Evolutionary conservation across 2,797 vertebrate genomes (phyloP), one percentile per base, ranked within the genome.

Genomic region (Hydrophis major): DNA sequence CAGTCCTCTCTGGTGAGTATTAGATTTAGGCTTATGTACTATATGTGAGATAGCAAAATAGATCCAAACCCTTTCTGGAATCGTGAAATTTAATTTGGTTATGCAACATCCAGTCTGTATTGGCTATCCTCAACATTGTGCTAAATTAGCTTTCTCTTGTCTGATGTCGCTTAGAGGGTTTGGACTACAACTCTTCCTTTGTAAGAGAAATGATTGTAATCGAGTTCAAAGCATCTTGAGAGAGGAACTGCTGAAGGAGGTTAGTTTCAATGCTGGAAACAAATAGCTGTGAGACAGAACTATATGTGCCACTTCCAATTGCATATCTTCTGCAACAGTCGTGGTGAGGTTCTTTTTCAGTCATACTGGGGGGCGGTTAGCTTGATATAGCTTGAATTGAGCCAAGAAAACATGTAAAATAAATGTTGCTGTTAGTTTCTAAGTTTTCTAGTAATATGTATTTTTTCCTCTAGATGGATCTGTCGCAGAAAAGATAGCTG

Each of bases 1-100:
- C 98, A 99, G 0, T 99, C 99, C 0, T 99, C 99, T 12, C 89
- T 99, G 98, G 99, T 99, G 91, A 97, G 98, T 97, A 57, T 55
- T 86, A 95, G 42, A 10, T 83, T 83, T 83, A 83, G 12, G 27
- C 59, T 63, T 92, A 11, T 59, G 57, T 92, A 55, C 53, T 55
- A 12, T 12, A 37, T 13, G 57, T 27, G 28, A 50, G 66, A 66
- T n/a, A 91, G 32, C 4, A 88, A 83, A 57, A 60, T 53, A 87
- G 13, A 87, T 60, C 57, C 18, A 59, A 25, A 88, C 20, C 22
- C n/a, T 89, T 12, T 22, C 47, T 55, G 37, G 55, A 88, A 27
- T 88, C 0, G 18, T 56, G 47, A 55, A 57, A 83, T 90, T 37
- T 74, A 22, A 57, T 7, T 60, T 37, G 4, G 37, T 37, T 89